Percentiles rank a stretch among this genome's conserved stretches.
Conservation (phyloP, 2,113 vertebrate species). For the Oreotrochilus melanogaster region DNA sequence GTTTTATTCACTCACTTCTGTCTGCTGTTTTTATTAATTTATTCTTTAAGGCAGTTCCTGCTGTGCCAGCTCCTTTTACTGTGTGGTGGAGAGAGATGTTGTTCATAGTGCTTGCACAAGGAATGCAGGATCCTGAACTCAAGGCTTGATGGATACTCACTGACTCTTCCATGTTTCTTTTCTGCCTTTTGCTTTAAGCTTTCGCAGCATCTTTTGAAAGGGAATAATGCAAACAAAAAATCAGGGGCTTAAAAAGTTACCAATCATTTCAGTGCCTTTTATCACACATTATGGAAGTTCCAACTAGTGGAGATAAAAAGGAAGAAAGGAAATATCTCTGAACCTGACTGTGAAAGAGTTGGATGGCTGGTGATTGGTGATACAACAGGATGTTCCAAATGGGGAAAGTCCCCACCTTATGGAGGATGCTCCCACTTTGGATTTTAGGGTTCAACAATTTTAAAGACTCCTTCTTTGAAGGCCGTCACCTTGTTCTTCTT, state of each 20-base stretch:
- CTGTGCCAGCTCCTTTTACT: constrained; percentile 22
- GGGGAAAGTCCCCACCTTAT: background rate
- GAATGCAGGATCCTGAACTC: background rate
- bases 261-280: background rate
- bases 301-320: background rate
- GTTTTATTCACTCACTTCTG: constrained; percentile 25
- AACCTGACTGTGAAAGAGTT: background rate
- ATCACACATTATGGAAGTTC: background rate
- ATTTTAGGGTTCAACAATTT: constrained; percentile 9
- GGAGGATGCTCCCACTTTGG: background rate
- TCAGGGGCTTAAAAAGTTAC: background rate
- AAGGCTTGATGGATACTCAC: background rate
- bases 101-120: background rate
- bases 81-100: background rate
- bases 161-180: background rate
- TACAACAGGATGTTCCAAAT: background rate
- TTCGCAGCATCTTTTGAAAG: background rate
- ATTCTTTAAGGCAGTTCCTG: constrained; percentile 17
- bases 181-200: background rate
- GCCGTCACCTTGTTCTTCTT: constrained; percentile 49
- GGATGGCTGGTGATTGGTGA: background rate
- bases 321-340: background rate
- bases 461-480: constrained; percentile 33
- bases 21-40: constrained; percentile 57
- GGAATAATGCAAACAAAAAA: background rate